These are phyloP conservation scores for Gyps fulvus DNA, from an alignment of 2,113 vertebrate species.

Conservation along the genomic window DNA sequence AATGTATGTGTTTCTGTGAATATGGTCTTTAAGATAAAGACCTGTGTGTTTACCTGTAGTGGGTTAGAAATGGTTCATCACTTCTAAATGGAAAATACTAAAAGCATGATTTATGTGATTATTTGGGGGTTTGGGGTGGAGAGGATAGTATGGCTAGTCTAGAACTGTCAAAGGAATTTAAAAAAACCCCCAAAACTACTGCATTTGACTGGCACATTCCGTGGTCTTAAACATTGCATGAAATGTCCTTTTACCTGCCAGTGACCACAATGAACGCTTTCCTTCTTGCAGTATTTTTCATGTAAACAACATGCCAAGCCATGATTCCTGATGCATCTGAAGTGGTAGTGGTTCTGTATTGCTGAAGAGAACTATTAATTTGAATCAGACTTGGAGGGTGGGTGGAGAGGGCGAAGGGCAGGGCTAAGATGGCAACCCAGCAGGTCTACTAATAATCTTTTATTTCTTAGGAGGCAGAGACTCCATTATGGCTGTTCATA, in stretches of 20 bases:
- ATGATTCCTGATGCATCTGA: neutral
- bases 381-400: neutral
- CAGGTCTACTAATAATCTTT: neutral
- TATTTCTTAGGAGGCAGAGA: neutral
- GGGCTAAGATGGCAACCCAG: neutral
- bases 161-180: neutral
- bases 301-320: neutral
- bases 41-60: neutral
- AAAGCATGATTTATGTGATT: neutral
- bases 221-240: neutral
- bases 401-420: neutral
- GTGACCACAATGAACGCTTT: neutral
- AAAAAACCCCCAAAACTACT: neutral
- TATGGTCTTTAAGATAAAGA: neutral
- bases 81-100: neutral
- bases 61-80: neutral
- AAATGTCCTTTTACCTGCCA: neutral
- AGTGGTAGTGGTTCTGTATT: neutral
- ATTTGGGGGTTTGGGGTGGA: neutral
- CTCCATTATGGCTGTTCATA: neutral
- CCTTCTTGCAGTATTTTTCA: neutral
- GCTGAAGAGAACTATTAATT: neutral
- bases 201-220: neutral
- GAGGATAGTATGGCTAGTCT: neutral
- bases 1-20: neutral